A percentile compares a stretch with the other conserved stretches of the same genome.
These are phyloP conservation scores for Anomalospiza imberbis DNA, from an alignment of 2,797 vertebrate genomes.

Conservation along the genomic window DNA sequence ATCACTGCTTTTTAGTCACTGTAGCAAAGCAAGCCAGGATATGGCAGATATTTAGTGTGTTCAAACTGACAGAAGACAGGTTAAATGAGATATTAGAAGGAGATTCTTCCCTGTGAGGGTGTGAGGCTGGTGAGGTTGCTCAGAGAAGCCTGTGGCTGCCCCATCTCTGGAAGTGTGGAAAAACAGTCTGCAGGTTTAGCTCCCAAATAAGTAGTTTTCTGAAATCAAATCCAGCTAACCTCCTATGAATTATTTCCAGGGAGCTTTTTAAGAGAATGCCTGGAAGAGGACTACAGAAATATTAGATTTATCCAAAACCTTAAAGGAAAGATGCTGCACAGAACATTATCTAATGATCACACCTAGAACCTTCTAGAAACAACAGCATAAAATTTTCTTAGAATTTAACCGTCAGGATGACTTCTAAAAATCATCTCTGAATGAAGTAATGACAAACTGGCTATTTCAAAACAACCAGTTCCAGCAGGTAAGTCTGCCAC, in stretches of 20 bases:
- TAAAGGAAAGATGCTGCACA: not conserved
- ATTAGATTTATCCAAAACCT: not conserved
- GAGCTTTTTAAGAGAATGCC: not conserved
- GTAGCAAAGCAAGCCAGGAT: not conserved
- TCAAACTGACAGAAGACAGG: not conserved
- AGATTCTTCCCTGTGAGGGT: not conserved
- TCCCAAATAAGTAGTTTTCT: not conserved
- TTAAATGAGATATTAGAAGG: not conserved
- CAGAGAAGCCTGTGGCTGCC: not conserved
- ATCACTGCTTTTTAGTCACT: not conserved
- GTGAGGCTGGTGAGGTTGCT: not conserved
- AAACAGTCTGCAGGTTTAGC: not conserved
- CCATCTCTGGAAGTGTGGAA: not conserved
- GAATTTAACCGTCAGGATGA: not conserved
- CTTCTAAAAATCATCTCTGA: not conserved
- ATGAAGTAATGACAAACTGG: not conserved
- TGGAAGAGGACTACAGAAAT: not conserved
- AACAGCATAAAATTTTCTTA: not conserved
- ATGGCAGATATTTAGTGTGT: not conserved
- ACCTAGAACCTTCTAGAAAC: not conserved
- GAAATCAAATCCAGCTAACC: not conserved
- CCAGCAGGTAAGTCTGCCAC: not conserved
- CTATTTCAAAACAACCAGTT: not conserved
- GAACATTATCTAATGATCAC: not conserved
- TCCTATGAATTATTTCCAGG: not conserved